phyloP scores from a whole-genome alignment of 2,888 invertebrate genomes.

The Malthinus flaveolus region DNA sequence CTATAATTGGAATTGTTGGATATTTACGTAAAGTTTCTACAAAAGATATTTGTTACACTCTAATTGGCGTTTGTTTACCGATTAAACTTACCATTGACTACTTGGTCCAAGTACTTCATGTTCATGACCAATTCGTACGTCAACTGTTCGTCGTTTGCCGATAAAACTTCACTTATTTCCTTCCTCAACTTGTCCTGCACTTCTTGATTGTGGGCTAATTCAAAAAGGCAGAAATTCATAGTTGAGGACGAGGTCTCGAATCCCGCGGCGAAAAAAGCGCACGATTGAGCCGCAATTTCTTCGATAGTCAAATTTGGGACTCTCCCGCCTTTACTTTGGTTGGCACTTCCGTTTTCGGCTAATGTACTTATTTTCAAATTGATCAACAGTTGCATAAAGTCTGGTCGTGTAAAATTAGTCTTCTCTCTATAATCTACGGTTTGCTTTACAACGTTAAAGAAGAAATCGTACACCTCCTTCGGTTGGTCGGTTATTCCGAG shows the following conservation, averaged over 20 bases:
- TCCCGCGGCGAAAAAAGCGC: constrained; percentile 43
- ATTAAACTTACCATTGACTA: constrained; percentile 45
- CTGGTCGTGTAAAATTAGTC: constrained; percentile 36
- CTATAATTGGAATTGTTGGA: not conserved
- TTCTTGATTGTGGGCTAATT: constrained; percentile 54
- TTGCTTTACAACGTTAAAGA: constrained; percentile 36
- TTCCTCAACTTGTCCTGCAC: constrained; percentile 52
- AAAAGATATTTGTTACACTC: not conserved
- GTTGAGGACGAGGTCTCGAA: constrained; percentile 50
- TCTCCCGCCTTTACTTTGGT: not conserved
- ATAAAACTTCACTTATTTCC: constrained; percentile 51
- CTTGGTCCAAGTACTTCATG: constrained; percentile 56
- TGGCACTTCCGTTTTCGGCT: not conserved
- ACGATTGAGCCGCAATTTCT: constrained; percentile 36
- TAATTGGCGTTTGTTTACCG: too few species aligned
- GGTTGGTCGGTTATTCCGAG: constrained; percentile 32
- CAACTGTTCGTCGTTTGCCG: constrained; percentile 48
- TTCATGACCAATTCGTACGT: constrained; percentile 55
- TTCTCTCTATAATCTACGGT: constrained; percentile 38
- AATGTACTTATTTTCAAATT: constrained; percentile 35
- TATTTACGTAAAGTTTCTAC: not conserved
- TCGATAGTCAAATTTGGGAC: constrained; percentile 4
- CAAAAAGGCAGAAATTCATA: constrained; percentile 56
- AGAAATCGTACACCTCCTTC: constrained; percentile 36
- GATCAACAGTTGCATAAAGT: constrained; percentile 50